Evolutionary conservation across 2,888 invertebrate genomes (phyloP), one percentile per base, ranked within the genome.

Genomic region (Icerya purchasi): DNA sequence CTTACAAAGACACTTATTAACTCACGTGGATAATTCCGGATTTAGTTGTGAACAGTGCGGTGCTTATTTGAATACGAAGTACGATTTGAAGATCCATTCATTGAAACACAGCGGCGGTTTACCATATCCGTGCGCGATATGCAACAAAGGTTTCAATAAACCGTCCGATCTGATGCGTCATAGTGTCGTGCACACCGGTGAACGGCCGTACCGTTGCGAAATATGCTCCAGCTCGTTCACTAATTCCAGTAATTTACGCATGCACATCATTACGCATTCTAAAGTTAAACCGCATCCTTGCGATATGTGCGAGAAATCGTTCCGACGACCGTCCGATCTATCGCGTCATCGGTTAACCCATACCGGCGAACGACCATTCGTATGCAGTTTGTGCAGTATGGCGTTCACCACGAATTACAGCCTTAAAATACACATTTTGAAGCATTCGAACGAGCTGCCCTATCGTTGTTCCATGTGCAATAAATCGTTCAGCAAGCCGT

Each of bases 301-400:
- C 53, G 59, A 60, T 19, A 56, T 64, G 53, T 65, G 65, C 61
- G 65, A 64, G 18, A 65, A 65, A 60, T 65, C 65, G 1, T 65
- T 65, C 53, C 61, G 65, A 5, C 60, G 65, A 18, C 63, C 63
- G 1, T 64, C 65, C 19, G 65, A 65, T 54, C 58, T 65, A 20
- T 63, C 64, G 24, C 61, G 65, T 0, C 65, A 65, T 50, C 61
- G 63, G 22, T 62, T 65, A 58, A 63, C 62, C 18, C 69, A 69
- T 56, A 69, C 68, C 1, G 68, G 68, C 19, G 69, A 69, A 56
- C 64, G 66, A 54, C 68, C 68, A 1, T 69, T 67, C 61, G 60
- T 62, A 1, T 70, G 65, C 58, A 58, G 61, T 20, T 56, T 66
- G 8, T 66, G 66, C 54, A 64, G 64, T 2, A 66, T 64, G 62